Evolutionary conservation across 2,888 invertebrate genomes (phyloP).

Genomic region (Drosophila ezoana): DNA sequence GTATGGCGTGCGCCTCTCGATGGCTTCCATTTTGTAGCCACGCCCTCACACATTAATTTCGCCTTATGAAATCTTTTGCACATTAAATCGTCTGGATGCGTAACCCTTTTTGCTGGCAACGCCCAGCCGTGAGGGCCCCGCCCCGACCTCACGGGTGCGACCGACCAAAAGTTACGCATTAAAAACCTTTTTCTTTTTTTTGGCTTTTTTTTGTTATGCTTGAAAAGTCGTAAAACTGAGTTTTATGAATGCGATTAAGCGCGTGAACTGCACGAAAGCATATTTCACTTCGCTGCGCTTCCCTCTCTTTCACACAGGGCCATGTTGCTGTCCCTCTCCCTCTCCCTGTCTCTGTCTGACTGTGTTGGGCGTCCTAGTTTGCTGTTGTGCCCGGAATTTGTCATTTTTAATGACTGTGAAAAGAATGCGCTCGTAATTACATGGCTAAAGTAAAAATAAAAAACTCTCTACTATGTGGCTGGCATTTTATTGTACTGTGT

Average conservation of each 20-base stretch:
- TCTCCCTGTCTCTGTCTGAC: slow-evolving; percentile 1
- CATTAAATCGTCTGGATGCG: slow-evolving; percentile 56
- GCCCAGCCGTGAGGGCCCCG: slow-evolving; percentile 12
- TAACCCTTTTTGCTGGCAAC: slow-evolving; percentile 43
- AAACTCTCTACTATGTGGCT: slow-evolving; percentile 42
- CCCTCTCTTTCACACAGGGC: not conserved
- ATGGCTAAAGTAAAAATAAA: slow-evolving; percentile 45
- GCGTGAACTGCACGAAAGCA: slow-evolving; percentile 76
- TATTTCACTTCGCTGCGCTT: slow-evolving; percentile 56
- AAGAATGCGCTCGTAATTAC: slow-evolving; percentile 77
- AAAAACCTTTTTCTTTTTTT: slow-evolving; percentile 42
- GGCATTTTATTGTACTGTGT: slow-evolving; percentile 60
- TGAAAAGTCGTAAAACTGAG: slow-evolving; percentile 76
- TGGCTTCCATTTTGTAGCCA: slow-evolving; percentile 13
- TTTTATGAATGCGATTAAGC: slow-evolving; percentile 80
- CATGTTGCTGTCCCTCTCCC: not conserved
- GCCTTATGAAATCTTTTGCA: slow-evolving; percentile 68
- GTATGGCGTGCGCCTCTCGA: slow-evolving; percentile 7
- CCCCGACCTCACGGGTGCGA: not conserved
- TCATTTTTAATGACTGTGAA: slow-evolving; percentile 77
- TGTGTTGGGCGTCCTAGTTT: slow-evolving; percentile 56
- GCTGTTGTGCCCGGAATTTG: slow-evolving; percentile 72
- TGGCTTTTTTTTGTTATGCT: slow-evolving; percentile 40
- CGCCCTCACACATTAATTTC: slow-evolving; percentile 63
- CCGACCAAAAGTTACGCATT: slow-evolving; percentile 56